Conservation (phyloP, 2,113 vertebrate genomes). For the Polyodon spathula region DNA sequence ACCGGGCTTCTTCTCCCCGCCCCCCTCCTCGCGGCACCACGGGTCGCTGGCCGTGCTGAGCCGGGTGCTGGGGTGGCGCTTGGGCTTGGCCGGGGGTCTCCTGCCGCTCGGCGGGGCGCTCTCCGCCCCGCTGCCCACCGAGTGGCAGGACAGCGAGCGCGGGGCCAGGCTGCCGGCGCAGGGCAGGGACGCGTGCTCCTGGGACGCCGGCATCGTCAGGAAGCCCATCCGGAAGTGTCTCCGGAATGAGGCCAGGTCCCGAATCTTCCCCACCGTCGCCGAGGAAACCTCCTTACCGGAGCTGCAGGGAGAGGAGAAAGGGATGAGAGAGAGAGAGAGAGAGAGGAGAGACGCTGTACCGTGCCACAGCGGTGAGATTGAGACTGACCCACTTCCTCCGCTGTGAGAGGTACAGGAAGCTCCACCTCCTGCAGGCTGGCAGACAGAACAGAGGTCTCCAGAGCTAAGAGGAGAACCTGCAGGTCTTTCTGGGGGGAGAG, state of each 20-base stretch:
- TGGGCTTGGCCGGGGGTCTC: constrained; percentile 73
- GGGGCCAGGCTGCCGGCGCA: constrained; percentile 81
- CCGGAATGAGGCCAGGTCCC: constrained; percentile 79
- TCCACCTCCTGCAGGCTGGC: too few species aligned
- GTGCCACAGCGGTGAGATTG: too few species aligned
- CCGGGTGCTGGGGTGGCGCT: constrained; percentile 80
- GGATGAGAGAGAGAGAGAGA: background rate
- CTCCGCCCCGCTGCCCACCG: constrained; percentile 69
- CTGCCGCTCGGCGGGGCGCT: constrained; percentile 37
- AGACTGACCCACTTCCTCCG: too few species aligned
- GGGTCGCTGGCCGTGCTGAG: constrained; percentile 59
- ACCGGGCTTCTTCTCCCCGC: constrained; percentile 43
- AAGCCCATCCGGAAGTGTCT: constrained; percentile 88
- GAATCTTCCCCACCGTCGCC: constrained; percentile 62
- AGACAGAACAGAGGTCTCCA: too few species aligned
- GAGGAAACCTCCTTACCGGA: constrained; percentile 54
- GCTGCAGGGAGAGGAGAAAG: constrained; percentile 19
- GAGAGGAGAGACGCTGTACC: too few species aligned
- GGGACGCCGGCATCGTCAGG: constrained; percentile 89
- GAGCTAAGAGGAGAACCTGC: too few species aligned
- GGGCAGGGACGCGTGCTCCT: constrained; percentile 80
- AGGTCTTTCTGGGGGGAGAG: too few species aligned
- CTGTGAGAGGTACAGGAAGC: too few species aligned
- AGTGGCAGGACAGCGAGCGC: constrained; percentile 83
- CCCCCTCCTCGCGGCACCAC: constrained; percentile 25